Evolutionary conservation across 2,113 vertebrate species (phyloP), one percentile per base, ranked within the genome.

Genomic region (Rhinolophus ferrumequinum): DNA sequence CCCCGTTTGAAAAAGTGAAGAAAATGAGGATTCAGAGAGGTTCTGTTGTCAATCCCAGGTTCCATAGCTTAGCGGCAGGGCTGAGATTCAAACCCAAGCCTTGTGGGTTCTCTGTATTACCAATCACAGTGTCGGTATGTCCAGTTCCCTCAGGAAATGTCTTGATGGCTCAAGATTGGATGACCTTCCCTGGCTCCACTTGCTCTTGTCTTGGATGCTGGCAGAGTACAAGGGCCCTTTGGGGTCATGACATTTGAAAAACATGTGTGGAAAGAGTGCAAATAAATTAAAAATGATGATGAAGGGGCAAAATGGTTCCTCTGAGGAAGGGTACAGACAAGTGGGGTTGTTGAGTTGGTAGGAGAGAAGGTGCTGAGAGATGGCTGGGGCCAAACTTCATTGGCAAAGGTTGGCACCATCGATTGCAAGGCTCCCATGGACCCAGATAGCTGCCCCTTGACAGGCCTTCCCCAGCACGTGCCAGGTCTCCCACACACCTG

Each of bases 351-450:
- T 21, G 26, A 19, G 10, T 8, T 35, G 21, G 79, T 24, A 16
- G 62, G 91, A 73, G 73, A 66, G 64, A 54, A 62, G 33, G 30
- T 33, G 1, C 69, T 8, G 56, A 58, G 60, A 79, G 64, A 64
- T 2, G 21, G 35, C 30, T 50, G 64, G 73, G 62, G 67, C 3
- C 41, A 19, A 6, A 26, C 62, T 19, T 33, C 26, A 15, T 13
- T 8, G 56, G 35, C 30, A 58, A 67, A 81, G 41, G 58, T 19
- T 2, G 7, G 35, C 7, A 1, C 66, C 2, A 0, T 2, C 0
- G 2, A 66, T 16, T 0, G 1, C 0, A 33, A 26, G 70, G 41
- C 19, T n/a, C 26, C 44, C 5, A 0, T 11, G 72, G 66, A 18
- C 11, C 52, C 87, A 1, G 30, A 1, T 10, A 35, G 58, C 66